A percentile compares a stretch with the other conserved stretches of the same genome.
These are phyloP conservation scores for Haliaeetus leucogaster DNA, from an alignment of 2,113 vertebrate species.

Conservation along the genomic window DNA sequence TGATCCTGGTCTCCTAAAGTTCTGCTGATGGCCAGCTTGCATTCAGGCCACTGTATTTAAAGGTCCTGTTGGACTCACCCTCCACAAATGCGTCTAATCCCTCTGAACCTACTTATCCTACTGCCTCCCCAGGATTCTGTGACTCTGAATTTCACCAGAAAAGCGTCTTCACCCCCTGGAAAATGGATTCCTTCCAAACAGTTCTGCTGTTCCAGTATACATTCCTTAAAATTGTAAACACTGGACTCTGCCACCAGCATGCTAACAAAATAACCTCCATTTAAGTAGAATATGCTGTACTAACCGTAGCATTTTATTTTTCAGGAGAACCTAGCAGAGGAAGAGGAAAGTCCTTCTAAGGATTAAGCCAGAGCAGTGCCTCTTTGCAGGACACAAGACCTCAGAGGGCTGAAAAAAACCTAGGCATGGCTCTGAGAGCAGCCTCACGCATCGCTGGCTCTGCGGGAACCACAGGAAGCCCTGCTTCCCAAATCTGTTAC, in stretches of 20 bases:
- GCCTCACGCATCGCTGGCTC: not conserved
- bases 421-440: rapidly evolving
- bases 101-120: not conserved
- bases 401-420: not conserved
- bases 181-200: not conserved
- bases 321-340: not conserved
- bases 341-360: not conserved
- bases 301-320: not conserved
- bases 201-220: too few relatives aligned
- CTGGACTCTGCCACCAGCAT: not conserved
- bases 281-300: not conserved
- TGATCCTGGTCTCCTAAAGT: not conserved
- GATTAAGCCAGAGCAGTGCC: not conserved
- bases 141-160: not conserved
- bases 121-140: not conserved
- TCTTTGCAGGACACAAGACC: not conserved
- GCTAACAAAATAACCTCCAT: not conserved
- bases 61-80: not conserved
- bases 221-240: not conserved
- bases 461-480: not conserved
- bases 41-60: too few relatives aligned
- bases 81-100: not conserved
- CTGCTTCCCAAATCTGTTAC: not conserved
- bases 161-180: not conserved
- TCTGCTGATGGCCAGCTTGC: not conserved